phyloP scores from a whole-genome alignment of 2,113 vertebrate species.

The Myotis yumanensis region DNA sequence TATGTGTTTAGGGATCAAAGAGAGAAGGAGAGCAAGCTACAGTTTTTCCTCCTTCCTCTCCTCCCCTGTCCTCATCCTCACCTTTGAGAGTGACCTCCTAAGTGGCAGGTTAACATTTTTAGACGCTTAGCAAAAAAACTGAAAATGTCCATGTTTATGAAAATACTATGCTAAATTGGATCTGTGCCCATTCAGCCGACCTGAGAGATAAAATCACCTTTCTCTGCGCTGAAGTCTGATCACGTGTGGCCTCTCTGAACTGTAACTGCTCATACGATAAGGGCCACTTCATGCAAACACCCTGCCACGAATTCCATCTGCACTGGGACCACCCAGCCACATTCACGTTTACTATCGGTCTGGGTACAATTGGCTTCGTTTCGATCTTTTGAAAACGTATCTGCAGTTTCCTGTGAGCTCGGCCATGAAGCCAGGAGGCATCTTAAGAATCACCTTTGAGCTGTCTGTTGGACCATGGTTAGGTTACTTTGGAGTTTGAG shows the following conservation, averaged over 20 bases:
- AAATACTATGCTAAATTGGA: constrained; percentile 49
- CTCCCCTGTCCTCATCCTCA: not conserved
- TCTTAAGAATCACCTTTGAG: not conserved
- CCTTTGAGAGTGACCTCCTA: not conserved
- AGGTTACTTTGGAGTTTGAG: constrained; percentile 12
- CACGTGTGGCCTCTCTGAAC: not conserved
- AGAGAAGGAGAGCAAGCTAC: not conserved
- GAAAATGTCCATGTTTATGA: constrained; percentile 11
- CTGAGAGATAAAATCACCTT: constrained; percentile 56
- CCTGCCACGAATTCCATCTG: constrained; percentile 6
- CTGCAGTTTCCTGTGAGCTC: constrained; percentile 43
- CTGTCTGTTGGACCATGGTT: not conserved
- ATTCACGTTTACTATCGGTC: not conserved
- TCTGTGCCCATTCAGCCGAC: not conserved
- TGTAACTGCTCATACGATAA: not conserved
- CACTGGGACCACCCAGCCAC: constrained; percentile 27
- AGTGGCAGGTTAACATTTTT: not conserved
- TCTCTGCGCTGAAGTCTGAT: constrained; percentile 23
- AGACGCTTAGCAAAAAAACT: constrained; percentile 26
- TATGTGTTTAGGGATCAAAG: not conserved
- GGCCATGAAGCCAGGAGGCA: not conserved
- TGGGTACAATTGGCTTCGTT: constrained; percentile 37
- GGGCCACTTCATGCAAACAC: constrained; percentile 37
- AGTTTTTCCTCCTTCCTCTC: not conserved
- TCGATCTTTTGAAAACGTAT: constrained; percentile 53